Conservation (phyloP, 2,797 vertebrate species). For the Chelidonichthys spinosus region DNA sequence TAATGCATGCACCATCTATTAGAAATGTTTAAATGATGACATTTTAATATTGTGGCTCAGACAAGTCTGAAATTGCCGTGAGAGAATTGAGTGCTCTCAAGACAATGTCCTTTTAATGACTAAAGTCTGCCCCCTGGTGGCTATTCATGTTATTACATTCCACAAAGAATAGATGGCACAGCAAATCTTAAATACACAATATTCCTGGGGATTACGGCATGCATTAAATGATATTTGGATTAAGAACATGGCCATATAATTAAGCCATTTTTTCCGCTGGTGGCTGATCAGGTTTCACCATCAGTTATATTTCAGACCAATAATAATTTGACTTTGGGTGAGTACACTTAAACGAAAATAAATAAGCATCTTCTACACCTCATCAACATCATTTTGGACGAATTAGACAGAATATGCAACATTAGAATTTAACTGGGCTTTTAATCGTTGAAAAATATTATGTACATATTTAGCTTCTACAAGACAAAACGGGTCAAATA, state of each 20-base stretch:
- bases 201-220: slow-evolving; percentile 15
- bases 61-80: neutral
- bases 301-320: neutral
- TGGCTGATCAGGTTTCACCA: neutral
- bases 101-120: slow-evolving; percentile 22
- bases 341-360: neutral
- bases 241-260: slow-evolving; percentile 2
- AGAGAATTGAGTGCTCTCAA: slow-evolving; percentile 5
- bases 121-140: slow-evolving; percentile 62
- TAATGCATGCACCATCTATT: neutral
- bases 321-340: neutral
- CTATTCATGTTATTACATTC: slow-evolving; percentile 16
- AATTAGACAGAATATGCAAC: neutral
- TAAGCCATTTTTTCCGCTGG: neutral
- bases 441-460: slow-evolving; percentile 64
- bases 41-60: neutral
- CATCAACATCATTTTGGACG: neutral
- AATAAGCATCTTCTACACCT: neutral
- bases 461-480: slow-evolving; percentile 47
- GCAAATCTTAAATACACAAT: slow-evolving; percentile 14
- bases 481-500: slow-evolving; percentile 22
- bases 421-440: slow-evolving; percentile 35
- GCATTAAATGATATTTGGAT: slow-evolving; percentile 11
- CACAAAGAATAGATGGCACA: neutral
- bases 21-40: neutral